Evolutionary conservation across 2,113 vertebrate genomes (phyloP).

Genomic region (Potamarius usumacintae): DNA sequence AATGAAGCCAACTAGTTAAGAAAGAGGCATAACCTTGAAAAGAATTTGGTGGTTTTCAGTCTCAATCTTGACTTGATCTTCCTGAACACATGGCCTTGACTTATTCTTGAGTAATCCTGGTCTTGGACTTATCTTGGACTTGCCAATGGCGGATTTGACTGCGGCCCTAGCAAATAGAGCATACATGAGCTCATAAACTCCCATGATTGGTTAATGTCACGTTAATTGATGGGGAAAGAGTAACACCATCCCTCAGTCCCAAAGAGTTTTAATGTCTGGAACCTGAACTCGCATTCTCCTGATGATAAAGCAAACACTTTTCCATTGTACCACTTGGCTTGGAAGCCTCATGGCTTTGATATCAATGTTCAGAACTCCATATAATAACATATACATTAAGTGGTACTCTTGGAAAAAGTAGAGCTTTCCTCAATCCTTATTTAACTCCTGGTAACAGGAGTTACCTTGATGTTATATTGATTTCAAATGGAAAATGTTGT

Average conservation of each 20-base stretch:
- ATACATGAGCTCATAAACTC: not conserved
- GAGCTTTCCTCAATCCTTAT: not conserved
- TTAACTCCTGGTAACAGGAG: not conserved
- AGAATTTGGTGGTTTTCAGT: not conserved
- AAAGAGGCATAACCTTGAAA: not conserved
- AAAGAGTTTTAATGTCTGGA: not conserved
- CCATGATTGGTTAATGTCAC: not conserved
- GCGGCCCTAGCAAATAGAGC: not conserved
- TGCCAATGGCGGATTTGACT: not conserved
- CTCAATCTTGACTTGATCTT: not conserved
- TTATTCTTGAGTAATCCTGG: not conserved
- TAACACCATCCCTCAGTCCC: not conserved
- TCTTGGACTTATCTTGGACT: not conserved
- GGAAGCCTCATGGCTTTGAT: not conserved
- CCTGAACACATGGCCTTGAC: not conserved
- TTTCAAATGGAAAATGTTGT: not conserved
- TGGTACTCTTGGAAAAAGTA: not conserved
- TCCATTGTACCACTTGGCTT: not conserved
- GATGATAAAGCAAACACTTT: not conserved
- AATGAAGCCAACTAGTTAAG: not conserved
- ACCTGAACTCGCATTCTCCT: not conserved
- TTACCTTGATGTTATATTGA: not conserved
- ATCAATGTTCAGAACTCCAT: not conserved
- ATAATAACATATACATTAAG: not conserved
- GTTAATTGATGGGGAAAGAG: not conserved